These are phyloP conservation scores for Pemphigus obesinymphae DNA, from an alignment of 1,140 invertebrate genomes.

Conservation along the genomic window DNA sequence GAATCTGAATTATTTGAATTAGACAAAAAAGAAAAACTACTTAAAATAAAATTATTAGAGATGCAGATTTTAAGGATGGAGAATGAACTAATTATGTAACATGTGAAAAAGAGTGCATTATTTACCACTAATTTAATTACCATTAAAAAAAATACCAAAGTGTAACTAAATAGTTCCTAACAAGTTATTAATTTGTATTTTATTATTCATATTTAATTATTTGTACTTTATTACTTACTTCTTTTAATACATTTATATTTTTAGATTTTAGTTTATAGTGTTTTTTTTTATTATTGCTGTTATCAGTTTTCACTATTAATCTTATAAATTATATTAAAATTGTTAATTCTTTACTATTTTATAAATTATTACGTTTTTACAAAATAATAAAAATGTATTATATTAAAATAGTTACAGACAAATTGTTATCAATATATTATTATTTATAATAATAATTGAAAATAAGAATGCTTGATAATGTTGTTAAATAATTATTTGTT, in stretches of 20 bases:
- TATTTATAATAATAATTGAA: not conserved
- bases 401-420: not conserved
- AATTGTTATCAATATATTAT: not conserved
- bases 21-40: not conserved
- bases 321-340: too few relatives aligned
- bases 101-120: not conserved
- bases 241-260: not conserved
- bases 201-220: not conserved
- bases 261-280: too few relatives aligned
- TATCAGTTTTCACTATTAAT: too few relatives aligned
- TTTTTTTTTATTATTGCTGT: too few relatives aligned
- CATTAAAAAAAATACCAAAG: too few relatives aligned
- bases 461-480: not conserved
- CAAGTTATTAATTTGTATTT: not conserved
- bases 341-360: too few relatives aligned
- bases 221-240: not conserved
- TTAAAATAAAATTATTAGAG: not conserved
- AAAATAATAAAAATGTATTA: not conserved
- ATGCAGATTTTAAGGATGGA: not conserved
- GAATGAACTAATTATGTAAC: not conserved
- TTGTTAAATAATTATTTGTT: too few relatives aligned
- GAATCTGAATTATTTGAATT: not conserved
- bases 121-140: not conserved
- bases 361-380: too few relatives aligned
- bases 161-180: too few relatives aligned